Conservation (phyloP, 1,140 invertebrate species). For the Augochlora pura region DNA sequence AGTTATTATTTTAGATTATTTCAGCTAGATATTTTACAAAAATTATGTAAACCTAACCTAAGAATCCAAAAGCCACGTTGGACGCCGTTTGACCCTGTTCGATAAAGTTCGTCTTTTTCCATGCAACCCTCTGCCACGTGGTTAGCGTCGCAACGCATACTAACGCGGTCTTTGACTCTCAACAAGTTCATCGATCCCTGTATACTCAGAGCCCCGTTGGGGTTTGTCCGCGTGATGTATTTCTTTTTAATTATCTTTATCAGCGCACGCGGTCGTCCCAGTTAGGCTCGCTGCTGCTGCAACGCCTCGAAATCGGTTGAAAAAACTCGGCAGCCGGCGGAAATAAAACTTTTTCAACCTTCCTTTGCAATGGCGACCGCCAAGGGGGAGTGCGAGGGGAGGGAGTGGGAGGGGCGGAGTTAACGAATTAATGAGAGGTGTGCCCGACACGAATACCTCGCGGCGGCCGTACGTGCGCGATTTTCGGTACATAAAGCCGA, state of each 20-base stretch:
- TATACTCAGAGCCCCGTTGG: too few relatives aligned
- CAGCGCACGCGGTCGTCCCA: not conserved
- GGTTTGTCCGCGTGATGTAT: too few relatives aligned
- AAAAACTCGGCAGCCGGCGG: not conserved
- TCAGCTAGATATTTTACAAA: too few relatives aligned
- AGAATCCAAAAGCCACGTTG: too few relatives aligned
- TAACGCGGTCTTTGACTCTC: not conserved
- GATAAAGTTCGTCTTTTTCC: too few relatives aligned
- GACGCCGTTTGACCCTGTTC: too few relatives aligned
- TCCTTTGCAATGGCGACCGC: not conserved
- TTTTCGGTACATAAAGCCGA: conserved; percentile 53
- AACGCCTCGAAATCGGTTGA: not conserved
- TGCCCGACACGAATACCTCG: conserved; percentile 11
- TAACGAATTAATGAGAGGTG: conserved; percentile 39
- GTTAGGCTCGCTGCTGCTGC: not conserved
- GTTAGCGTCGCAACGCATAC: not conserved
- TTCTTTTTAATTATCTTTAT: not conserved
- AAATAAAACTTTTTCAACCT: conserved; percentile 10
- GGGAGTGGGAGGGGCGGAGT: not conserved
- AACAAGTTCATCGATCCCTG: not conserved
- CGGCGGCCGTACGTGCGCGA: not conserved
- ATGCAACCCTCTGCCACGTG: too few relatives aligned
- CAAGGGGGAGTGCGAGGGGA: too few relatives aligned
- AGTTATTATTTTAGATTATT: too few relatives aligned
- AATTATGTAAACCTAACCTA: too few relatives aligned